A percentile compares a stretch with the other conserved stretches of the same genome.
Evolutionary conservation across 2,797 vertebrate species (phyloP).

Genomic region (Pseudomugil tenellus): DNA sequence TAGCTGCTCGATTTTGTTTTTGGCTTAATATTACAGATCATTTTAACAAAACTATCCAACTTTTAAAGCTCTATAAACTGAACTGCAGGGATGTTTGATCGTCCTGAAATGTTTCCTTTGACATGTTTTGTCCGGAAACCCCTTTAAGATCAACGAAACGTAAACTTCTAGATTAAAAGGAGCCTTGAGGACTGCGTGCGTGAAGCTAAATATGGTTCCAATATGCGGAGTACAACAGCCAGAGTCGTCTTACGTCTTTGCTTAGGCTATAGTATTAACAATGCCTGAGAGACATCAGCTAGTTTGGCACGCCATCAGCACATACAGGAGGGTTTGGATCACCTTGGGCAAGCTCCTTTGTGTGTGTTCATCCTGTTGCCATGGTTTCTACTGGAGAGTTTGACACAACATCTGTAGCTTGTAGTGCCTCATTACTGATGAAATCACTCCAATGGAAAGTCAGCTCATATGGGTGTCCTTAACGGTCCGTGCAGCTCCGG

Average conservation of each 20-base stretch:
- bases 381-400: slow-evolving; percentile 72
- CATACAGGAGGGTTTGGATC: slow-evolving; percentile 78
- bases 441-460: slow-evolving; percentile 82
- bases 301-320: slow-evolving; percentile 67
- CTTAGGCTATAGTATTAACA: slow-evolving; percentile 60
- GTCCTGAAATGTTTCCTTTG: slow-evolving; percentile 39
- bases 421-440: slow-evolving; percentile 82
- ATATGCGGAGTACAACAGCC: slow-evolving; percentile 43
- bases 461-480: slow-evolving; percentile 79
- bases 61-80: slow-evolving; percentile 38
- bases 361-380: slow-evolving; percentile 78
- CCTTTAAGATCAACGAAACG: slow-evolving; percentile 39
- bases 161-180: slow-evolving; percentile 54
- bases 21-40: too few species aligned
- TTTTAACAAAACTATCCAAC: slow-evolving; percentile 39
- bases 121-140: slow-evolving; percentile 57
- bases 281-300: slow-evolving; percentile 56
- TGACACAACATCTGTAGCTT: slow-evolving; percentile 84
- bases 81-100: slow-evolving; percentile 35
- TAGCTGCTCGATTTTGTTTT: slow-evolving; percentile 49
- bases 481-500: slow-evolving; percentile 68
- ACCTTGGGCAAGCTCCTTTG: slow-evolving; percentile 74
- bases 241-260: slow-evolving; percentile 31
- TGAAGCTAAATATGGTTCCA: slow-evolving; percentile 58
- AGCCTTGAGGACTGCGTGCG: slow-evolving; percentile 35